Conservation (phyloP, 2,113 vertebrate species). For the Ariopsis seemanni region DNA sequence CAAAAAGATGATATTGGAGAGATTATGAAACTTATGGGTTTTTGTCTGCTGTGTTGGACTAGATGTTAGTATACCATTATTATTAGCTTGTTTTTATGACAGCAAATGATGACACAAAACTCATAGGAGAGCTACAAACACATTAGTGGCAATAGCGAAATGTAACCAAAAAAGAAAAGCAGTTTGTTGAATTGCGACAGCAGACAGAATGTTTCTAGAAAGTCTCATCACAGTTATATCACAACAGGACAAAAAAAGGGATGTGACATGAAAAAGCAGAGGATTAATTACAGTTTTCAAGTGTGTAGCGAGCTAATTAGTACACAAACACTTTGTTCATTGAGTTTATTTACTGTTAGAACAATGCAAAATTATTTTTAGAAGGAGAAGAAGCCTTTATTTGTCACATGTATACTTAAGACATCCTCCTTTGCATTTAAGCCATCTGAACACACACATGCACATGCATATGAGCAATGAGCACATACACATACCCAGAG, state of each 20-base stretch:
- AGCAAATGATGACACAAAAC: neutral
- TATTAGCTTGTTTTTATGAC: too few relatives aligned
- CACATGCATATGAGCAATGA: too few relatives aligned
- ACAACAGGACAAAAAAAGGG: neutral
- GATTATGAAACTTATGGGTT: too few relatives aligned
- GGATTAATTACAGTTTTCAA: neutral
- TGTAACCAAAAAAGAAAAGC: neutral
- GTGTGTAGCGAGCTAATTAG: neutral
- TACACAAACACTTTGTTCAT: too few relatives aligned
- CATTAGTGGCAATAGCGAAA: neutral
- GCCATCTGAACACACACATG: too few relatives aligned
- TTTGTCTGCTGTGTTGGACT: too few relatives aligned
- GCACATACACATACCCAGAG: too few relatives aligned
- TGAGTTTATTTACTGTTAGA: neutral
- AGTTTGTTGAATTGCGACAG: neutral
- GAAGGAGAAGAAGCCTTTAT: too few relatives aligned
- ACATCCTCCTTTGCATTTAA: too few relatives aligned
- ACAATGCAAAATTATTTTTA: neutral
- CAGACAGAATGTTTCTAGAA: neutral
- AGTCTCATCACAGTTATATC: neutral
- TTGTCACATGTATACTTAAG: too few relatives aligned
- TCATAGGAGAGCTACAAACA: neutral
- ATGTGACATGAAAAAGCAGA: neutral
- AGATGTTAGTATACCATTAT: too few relatives aligned
- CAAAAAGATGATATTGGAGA: too few relatives aligned